phyloP scores from a whole-genome alignment of 2,797 vertebrate genomes.

The Lycodopsis pacificus region DNA sequence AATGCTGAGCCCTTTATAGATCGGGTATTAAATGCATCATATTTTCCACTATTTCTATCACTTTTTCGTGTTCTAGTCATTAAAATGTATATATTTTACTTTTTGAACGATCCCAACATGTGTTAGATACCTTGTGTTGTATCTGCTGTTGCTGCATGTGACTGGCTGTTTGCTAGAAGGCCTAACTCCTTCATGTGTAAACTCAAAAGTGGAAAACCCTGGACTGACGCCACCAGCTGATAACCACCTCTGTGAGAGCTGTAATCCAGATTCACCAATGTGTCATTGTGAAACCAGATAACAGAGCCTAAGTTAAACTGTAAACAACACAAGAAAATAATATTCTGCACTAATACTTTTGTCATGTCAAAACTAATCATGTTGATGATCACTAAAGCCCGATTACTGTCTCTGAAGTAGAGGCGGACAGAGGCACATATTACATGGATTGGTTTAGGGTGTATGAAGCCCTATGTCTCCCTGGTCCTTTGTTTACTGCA shows the following conservation, averaged over 20 bases:
- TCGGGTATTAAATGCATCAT: neutral
- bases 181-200: neutral
- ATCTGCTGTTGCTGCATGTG: neutral
- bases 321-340: slow-evolving; percentile 14
- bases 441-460: neutral
- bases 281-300: slow-evolving; percentile 30
- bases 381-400: neutral
- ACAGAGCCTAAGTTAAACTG: slow-evolving; percentile 3
- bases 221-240: slow-evolving; percentile 14
- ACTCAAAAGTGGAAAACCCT: slow-evolving; percentile 31
- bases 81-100: neutral
- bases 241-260: slow-evolving; percentile 20
- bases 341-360: neutral
- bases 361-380: neutral
- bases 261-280: slow-evolving; percentile 6
- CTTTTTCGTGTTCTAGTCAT: neutral
- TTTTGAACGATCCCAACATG: neutral
- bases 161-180: slow-evolving; percentile 11
- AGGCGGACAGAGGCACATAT: neutral
- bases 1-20: neutral
- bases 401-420: neutral
- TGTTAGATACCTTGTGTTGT: neutral
- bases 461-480: neutral
- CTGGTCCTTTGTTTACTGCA: neutral
- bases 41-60: neutral